phyloP scores from a whole-genome alignment of 2,113 vertebrate genomes.

The Otolemur garnettii region DNA sequence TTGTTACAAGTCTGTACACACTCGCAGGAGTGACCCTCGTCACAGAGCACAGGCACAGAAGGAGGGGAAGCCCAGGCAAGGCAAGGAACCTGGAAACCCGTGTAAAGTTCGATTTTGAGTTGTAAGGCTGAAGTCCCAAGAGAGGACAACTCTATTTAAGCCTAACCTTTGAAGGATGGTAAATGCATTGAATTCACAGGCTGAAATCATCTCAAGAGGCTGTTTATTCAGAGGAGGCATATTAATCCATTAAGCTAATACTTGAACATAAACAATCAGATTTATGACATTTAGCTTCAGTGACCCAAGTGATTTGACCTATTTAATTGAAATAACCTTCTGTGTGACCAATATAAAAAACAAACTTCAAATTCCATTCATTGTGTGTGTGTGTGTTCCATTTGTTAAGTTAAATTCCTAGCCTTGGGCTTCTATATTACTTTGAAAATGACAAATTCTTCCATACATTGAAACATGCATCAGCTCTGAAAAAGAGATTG shows the following conservation, averaged over 20 bases:
- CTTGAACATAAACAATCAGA: slow-evolving; percentile 56
- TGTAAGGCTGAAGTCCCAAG: neutral
- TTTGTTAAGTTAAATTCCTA: slow-evolving; percentile 23
- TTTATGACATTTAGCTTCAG: slow-evolving; percentile 66
- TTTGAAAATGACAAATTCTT: slow-evolving; percentile 60
- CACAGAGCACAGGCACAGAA: neutral
- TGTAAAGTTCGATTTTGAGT: slow-evolving; percentile 20
- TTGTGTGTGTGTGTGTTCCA: neutral
- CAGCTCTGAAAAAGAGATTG: slow-evolving; percentile 33
- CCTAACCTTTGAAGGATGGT: neutral
- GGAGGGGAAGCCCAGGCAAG: neutral
- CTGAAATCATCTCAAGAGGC: slow-evolving; percentile 67
- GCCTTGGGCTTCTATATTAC: neutral
- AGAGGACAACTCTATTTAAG: slow-evolving; percentile 44
- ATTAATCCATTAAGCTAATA: slow-evolving; percentile 71
- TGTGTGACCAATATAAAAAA: slow-evolving; percentile 18
- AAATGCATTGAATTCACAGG: slow-evolving; percentile 55
- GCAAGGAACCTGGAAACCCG: neutral
- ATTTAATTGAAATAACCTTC: slow-evolving; percentile 67
- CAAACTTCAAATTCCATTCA: neutral
- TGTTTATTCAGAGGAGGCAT: slow-evolving; percentile 70
- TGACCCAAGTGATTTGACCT: slow-evolving; percentile 62
- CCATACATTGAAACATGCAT: neutral
- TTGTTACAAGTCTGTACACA: neutral
- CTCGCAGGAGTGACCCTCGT: neutral